Evolutionary conservation across 2,888 invertebrate genomes (phyloP).

Genomic region (Drosophila quinaria): DNA sequence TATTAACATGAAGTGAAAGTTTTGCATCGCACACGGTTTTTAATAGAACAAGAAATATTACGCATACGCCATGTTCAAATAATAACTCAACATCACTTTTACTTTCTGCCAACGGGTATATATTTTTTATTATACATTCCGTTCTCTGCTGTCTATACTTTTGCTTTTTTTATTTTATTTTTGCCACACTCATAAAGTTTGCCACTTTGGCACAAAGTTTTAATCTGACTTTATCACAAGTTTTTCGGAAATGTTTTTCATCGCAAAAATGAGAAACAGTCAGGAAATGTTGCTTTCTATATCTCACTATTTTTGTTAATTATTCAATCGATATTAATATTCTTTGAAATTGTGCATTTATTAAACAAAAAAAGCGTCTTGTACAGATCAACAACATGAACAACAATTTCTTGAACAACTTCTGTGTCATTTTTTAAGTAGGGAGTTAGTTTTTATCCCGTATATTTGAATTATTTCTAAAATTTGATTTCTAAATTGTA

Average conservation of each 20-base stretch:
- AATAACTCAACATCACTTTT: slow-evolving; percentile 42
- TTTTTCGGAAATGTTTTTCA: slow-evolving; percentile 26
- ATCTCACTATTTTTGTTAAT: background rate
- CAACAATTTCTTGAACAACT: background rate
- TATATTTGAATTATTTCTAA: too few relatives aligned
- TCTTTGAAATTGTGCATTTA: background rate
- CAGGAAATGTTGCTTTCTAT: background rate
- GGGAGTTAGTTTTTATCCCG: too few relatives aligned
- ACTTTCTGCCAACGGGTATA: slow-evolving; percentile 20
- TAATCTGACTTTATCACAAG: slow-evolving; percentile 43
- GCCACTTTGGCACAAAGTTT: slow-evolving; percentile 36
- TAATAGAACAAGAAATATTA: slow-evolving; percentile 37
- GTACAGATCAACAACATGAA: background rate
- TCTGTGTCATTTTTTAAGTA: background rate
- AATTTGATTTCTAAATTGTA: background rate
- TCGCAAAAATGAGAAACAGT: background rate
- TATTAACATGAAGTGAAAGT: slow-evolving; percentile 48
- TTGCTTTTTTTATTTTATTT: background rate
- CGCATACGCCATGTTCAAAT: slow-evolving; percentile 50
- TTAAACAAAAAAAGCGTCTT: background rate
- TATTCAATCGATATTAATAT: slow-evolving; percentile 5
- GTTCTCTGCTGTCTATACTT: background rate
- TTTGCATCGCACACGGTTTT: slow-evolving; percentile 21
- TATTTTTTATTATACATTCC: slow-evolving; percentile 1
- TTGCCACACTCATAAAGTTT: slow-evolving; percentile 51